phyloP scores from a whole-genome alignment of 2,888 invertebrate genomes.

The Hirtodrosophila trivittata region DNA sequence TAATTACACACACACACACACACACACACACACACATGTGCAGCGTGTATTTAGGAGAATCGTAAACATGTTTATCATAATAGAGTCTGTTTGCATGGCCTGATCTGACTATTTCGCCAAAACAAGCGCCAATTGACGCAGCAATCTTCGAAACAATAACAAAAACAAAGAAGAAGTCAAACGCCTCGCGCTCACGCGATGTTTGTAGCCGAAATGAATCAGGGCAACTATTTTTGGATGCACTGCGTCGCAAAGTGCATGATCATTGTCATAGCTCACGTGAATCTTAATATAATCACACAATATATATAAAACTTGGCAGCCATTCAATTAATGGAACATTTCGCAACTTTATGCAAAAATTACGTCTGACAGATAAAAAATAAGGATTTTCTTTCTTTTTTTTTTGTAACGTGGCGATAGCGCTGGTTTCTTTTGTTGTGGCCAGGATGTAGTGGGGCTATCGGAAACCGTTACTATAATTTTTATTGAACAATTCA shows the following conservation, averaged over 20 bases:
- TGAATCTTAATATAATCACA: constrained; percentile 18
- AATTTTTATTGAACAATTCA: constrained; percentile 52
- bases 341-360: constrained; percentile 48
- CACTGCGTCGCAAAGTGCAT: constrained; percentile 52
- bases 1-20: too few species aligned
- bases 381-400: constrained; percentile 19
- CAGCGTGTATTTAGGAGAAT: background rate
- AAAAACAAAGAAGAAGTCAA: constrained; percentile 19
- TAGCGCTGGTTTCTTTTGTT: background rate
- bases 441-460: constrained; percentile 9
- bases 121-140: constrained; percentile 43
- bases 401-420: constrained; percentile 30
- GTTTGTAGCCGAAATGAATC: constrained; percentile 28
- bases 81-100: constrained; percentile 40
- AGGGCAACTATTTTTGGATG: constrained; percentile 35
- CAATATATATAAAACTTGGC: constrained; percentile 8
- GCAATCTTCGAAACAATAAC: constrained; percentile 30
- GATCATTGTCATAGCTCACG: constrained; percentile 40
- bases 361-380: constrained; percentile 3
- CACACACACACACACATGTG: too few species aligned
- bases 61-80: constrained; percentile 69
- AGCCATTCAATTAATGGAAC: constrained; percentile 9
- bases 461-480: constrained; percentile 7
- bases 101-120: constrained; percentile 50
- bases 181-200: constrained; percentile 18